phyloP scores from a whole-genome alignment of 2,888 invertebrate species.

The Pheosia tremula region DNA sequence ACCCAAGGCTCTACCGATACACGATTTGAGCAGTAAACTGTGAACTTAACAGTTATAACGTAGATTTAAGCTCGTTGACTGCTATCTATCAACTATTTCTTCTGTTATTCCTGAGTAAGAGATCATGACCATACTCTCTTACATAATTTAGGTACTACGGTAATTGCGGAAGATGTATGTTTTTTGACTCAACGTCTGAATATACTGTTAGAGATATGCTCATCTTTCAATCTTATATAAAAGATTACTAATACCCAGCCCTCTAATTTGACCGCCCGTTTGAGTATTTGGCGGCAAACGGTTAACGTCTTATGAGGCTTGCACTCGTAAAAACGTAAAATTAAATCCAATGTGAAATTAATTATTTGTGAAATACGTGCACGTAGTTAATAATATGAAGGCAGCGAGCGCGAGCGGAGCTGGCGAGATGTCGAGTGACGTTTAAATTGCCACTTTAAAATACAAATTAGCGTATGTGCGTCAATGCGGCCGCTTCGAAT shows the following conservation, averaged over 20 bases:
- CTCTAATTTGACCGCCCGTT: no score
- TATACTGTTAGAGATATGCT: no score
- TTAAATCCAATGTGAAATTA: conserved; percentile 2
- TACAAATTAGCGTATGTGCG: conserved; percentile 3
- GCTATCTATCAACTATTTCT: not conserved
- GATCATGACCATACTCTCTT: not conserved
- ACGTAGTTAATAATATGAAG: not conserved
- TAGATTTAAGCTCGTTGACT: no score
- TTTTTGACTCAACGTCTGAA: not conserved
- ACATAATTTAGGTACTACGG: not conserved
- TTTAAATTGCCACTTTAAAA: conserved; percentile 6
- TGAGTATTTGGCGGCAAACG: not conserved
- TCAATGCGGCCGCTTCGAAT: conserved; percentile 5
- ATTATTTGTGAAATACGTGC: conserved; percentile 3
- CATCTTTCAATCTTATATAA: no score
- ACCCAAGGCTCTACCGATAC: no score
- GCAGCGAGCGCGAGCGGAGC: not conserved
- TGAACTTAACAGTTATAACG: no score
- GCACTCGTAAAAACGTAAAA: conserved; percentile 2
- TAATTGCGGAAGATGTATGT: not conserved
- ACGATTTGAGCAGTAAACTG: no score
- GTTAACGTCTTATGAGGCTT: not conserved
- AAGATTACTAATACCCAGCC: no score
- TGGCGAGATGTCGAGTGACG: not conserved
- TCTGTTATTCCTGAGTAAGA: not conserved